Evolutionary conservation across 2,888 invertebrate species (phyloP).

Genomic region (Sturmia bella): DNA sequence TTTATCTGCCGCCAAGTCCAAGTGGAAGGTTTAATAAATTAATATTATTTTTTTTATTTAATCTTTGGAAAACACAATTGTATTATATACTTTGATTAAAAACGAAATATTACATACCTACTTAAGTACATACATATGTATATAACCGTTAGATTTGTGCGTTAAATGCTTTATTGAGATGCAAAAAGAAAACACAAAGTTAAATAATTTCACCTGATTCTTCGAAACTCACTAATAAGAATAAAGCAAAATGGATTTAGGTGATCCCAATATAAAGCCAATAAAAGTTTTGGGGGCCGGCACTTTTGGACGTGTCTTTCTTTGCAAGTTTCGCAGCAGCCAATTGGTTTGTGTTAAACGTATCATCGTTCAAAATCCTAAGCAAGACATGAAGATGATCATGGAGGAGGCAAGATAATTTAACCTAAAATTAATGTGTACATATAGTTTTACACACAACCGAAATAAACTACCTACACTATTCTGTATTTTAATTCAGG

Average conservation of each 20-base stretch:
- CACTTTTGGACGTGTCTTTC: constrained; percentile 77
- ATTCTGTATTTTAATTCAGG: constrained; percentile 66
- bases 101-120: no score
- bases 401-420: constrained; percentile 76
- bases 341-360: constrained; percentile 78
- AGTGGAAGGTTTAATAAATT: no score
- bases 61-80: no score
- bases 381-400: constrained; percentile 75
- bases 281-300: constrained; percentile 77
- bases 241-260: constrained; percentile 75
- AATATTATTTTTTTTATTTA: no score
- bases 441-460: not conserved
- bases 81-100: no score
- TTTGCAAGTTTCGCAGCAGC: constrained; percentile 72
- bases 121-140: no score
- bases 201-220: not conserved
- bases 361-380: constrained; percentile 76
- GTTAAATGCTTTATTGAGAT: no score
- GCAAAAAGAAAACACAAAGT: not conserved
- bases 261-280: constrained; percentile 73
- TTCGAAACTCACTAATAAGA: not conserved
- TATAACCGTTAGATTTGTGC: no score
- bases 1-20: no score
- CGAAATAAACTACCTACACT: no score
- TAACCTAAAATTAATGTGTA: constrained; percentile 7